phyloP scores from a whole-genome alignment of 2,888 invertebrate genomes.

The Orgyia antiqua region DNA sequence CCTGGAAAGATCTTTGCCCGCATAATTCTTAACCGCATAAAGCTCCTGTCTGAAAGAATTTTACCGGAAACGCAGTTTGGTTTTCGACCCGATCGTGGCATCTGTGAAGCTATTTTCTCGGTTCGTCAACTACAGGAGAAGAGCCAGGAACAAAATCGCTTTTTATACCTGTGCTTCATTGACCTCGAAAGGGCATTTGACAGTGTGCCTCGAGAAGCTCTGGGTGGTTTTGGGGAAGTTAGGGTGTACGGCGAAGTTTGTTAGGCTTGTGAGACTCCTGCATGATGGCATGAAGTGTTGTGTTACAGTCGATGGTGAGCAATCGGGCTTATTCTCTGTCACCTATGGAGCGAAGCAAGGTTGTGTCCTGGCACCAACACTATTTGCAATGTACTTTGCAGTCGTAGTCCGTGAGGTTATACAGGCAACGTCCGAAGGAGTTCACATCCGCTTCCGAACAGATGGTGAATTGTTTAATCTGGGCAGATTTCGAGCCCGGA shows the following conservation, averaged over 20 bases:
- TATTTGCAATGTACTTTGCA: conserved; percentile 9
- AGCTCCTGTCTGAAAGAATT: not conserved
- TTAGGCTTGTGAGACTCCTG: not conserved
- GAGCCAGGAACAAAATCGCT: conserved; percentile 4
- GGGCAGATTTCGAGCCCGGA: conserved; percentile 1
- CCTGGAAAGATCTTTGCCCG: no score
- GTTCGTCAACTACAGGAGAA: no score
- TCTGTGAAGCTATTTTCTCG: not conserved
- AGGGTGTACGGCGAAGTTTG: conserved; percentile 4
- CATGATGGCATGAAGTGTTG: conserved; percentile 5
- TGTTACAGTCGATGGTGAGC: conserved; percentile 8
- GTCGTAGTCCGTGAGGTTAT: no score
- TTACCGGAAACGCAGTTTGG: not conserved
- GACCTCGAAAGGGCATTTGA: no score
- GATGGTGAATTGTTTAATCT: not conserved
- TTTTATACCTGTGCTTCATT: conserved; percentile 5
- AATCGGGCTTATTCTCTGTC: no score
- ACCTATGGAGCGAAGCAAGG: conserved; percentile 19
- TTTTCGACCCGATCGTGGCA: no score
- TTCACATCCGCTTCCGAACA: no score
- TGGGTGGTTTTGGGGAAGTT: conserved; percentile 2
- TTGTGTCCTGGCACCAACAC: conserved; percentile 14
- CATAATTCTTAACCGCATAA: not conserved
- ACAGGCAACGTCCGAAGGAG: no score
- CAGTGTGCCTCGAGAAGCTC: conserved; percentile 11